Evolutionary conservation across 1,140 invertebrate species (phyloP).

Genomic region (Halictus rubicundus): DNA sequence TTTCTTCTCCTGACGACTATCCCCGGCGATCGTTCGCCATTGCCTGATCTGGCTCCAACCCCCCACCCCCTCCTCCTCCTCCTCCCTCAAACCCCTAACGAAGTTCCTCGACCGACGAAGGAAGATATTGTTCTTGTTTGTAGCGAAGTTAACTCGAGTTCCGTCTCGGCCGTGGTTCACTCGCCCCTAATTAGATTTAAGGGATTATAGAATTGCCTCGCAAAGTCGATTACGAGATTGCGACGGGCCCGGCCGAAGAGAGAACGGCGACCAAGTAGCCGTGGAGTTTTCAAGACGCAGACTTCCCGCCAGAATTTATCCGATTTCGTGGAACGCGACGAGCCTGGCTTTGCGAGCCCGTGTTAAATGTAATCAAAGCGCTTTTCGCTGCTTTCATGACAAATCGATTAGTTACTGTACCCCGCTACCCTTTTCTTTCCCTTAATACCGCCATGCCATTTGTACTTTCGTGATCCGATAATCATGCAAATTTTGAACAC

Average conservation of each 20-base stretch:
- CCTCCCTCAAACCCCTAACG: constrained; percentile 68
- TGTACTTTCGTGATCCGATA: not conserved
- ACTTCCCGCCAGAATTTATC: constrained; percentile 36
- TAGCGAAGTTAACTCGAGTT: constrained; percentile 72
- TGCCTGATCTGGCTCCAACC: constrained; percentile 24
- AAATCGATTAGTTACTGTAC: not conserved
- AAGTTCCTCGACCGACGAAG: constrained; percentile 67
- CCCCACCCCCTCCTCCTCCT: too few relatives aligned
- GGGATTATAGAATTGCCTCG: constrained; percentile 79
- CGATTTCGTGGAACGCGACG: constrained; percentile 34
- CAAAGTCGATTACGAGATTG: constrained; percentile 76
- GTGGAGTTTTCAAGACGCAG: constrained; percentile 43
- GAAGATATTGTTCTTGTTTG: constrained; percentile 77
- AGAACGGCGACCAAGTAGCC: constrained; percentile 32
- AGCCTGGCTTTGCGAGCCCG: constrained; percentile 5
- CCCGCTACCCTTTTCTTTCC: not conserved
- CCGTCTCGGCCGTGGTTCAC: constrained; percentile 59
- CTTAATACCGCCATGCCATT: not conserved
- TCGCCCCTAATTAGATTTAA: constrained; percentile 76
- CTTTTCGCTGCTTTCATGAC: not conserved
- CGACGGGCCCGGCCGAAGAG: constrained; percentile 1
- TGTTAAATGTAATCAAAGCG: constrained; percentile 37
- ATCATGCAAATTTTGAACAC: too few relatives aligned
- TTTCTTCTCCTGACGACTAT: constrained; percentile 52
- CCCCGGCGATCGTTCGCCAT: constrained; percentile 25